Evolutionary conservation across 2,797 vertebrate genomes (phyloP), one percentile per base, ranked within the genome.

Genomic region (Sebastes wilsoni): DNA sequence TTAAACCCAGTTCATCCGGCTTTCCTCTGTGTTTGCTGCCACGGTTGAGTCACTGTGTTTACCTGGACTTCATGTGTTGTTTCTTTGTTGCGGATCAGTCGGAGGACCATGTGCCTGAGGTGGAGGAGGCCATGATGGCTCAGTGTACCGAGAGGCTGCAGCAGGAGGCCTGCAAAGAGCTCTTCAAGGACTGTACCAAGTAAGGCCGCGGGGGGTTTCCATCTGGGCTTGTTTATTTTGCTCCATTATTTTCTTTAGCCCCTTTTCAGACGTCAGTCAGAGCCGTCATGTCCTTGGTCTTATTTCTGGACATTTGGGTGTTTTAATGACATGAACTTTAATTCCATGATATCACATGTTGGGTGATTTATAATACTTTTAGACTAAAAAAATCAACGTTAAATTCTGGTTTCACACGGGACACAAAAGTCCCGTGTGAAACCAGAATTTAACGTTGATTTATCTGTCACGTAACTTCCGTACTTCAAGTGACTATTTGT

Each of bases 141-240:
- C 94, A 93, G 72, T 99, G 98, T 65, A 81, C 95, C 12, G 96
- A 98, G 88, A 90, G 92, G 76, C 95, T 99, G 88, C 96, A 98
- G 83, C 93, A 97, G 82, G 97, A 97, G 3, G 96, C 97, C 87
- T 97, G 96, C 91, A 99, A 99, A 89, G 98, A 99, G 84, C 97
- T 99, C 85, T 99, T 99, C 94, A 97, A 98, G 91, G 97, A 99
- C 86, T 97, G 96, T 79, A 98, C 97, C 93, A 98, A 97, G 98
- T 99, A 93, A 96, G 97, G 46, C 2, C 49, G 8, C 28, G n/a
- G 54, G 27, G 22, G 38, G 36, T 14, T 58, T 18, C 13, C 16
- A 5, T 22, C 9, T 25, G 46, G 3, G 61, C 28, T 52, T 14
- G 7, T 61, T 64, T 9, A 25, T n/a, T 36, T 28, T 32, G 8